A percentile compares a stretch with the other conserved stretches of the same genome.
Conservation (phyloP, 2,797 vertebrate species). For the Chaunax sp. region DNA sequence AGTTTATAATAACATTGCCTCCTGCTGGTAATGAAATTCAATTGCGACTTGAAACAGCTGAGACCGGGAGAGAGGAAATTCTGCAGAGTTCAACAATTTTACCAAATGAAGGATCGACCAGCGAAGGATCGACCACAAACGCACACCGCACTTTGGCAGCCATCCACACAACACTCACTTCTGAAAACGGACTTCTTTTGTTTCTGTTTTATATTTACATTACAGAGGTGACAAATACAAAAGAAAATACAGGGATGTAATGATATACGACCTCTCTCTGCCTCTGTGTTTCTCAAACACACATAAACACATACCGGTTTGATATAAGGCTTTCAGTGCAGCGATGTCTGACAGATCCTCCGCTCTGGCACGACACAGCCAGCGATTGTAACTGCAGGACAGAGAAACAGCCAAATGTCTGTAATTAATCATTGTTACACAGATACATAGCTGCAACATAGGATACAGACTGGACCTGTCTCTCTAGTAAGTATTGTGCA, state of each 20-base stretch:
- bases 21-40: constrained; percentile 40
- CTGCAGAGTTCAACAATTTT: background rate
- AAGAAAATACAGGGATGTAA: background rate
- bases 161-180: background rate
- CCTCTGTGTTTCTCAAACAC: background rate
- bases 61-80: no score
- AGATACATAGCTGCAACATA: background rate
- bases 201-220: background rate
- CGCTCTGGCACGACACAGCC: constrained; percentile 94
- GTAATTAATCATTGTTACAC: background rate
- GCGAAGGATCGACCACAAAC: background rate
- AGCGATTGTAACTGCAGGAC: constrained; percentile 91
- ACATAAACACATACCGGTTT: constrained; percentile 87
- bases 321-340: constrained; percentile 96
- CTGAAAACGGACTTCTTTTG: background rate
- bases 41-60: background rate
- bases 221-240: background rate
- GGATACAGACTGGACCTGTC: background rate
- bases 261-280: no score
- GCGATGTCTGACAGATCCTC: constrained; percentile 98
- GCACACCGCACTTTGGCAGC: background rate
- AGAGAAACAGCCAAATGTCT: background rate
- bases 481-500: background rate
- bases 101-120: background rate
- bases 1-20: constrained; percentile 42